Conservation (phyloP, 2,888 invertebrate genomes). For the Acutogordius australiensis region DNA sequence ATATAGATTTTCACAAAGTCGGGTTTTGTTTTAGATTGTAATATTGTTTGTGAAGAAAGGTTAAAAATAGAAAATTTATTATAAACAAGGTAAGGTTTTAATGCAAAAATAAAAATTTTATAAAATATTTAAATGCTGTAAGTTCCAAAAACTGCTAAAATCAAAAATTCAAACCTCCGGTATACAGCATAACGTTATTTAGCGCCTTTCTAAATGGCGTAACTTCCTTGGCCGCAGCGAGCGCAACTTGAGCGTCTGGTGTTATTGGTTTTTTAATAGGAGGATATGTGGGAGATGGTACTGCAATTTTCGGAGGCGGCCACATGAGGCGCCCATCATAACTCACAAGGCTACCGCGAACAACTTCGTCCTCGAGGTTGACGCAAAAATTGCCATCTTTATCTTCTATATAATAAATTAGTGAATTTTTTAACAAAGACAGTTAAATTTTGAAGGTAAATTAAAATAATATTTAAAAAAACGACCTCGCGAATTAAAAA, state of each 20-base stretch:
- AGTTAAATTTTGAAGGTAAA: too few relatives aligned
- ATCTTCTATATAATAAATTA: too few relatives aligned
- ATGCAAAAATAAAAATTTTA: too few relatives aligned
- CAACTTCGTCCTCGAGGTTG: slow-evolving; percentile 53
- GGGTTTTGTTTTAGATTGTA: too few relatives aligned
- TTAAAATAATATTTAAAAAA: too few relatives aligned
- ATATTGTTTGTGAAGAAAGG: not conserved
- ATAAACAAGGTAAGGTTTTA: too few relatives aligned
- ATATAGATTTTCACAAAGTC: too few relatives aligned
- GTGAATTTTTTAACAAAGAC: too few relatives aligned
- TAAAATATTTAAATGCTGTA: too few relatives aligned
- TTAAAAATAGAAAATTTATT: not conserved
- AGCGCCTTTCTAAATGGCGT: slow-evolving; percentile 41
- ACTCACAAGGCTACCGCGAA: slow-evolving; percentile 47
- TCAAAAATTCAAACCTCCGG: too few relatives aligned
- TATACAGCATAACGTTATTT: slow-evolving; percentile 37
- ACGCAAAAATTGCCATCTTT: slow-evolving; percentile 46
- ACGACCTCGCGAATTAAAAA: too few relatives aligned
- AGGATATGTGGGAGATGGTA: not conserved
- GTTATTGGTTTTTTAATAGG: not conserved
- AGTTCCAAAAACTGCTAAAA: too few relatives aligned
- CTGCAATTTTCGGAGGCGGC: slow-evolving; percentile 37
- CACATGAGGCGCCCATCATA: slow-evolving; percentile 43
- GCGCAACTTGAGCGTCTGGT: slow-evolving; percentile 14
- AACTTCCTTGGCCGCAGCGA: slow-evolving; percentile 23